Conservation (phyloP, 1,140 invertebrate genomes). For the Mesaphorura yosii region DNA sequence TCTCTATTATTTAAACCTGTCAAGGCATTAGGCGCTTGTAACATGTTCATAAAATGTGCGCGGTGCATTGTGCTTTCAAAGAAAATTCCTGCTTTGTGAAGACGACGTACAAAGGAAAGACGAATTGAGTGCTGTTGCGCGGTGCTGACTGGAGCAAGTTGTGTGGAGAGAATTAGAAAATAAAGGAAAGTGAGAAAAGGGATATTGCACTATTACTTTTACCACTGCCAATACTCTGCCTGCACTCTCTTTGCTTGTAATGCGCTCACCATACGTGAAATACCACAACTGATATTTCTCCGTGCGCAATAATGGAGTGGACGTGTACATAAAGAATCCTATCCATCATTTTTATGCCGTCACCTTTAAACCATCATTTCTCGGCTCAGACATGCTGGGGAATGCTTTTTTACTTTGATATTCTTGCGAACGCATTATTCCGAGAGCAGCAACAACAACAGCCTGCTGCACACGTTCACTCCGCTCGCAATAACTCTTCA, state of each 20-base stretch:
- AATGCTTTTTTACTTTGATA: no score
- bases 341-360: conserved; percentile 26
- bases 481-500: no score
- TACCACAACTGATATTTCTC: no score
- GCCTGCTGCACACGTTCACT: neutral
- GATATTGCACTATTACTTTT: no score
- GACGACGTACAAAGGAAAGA: neutral
- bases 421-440: conserved; percentile 8
- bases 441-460: neutral
- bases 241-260: no score
- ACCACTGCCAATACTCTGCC: no score
- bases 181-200: no score
- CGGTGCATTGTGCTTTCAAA: neutral
- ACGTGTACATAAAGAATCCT: conserved; percentile 17
- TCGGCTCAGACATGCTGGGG: conserved; percentile 1
- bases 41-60: neutral
- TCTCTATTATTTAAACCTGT: neutral
- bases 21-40: neutral
- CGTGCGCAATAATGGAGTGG: no score
- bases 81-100: neutral
- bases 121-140: no score
- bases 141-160: neutral
- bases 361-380: conserved; percentile 10
- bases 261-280: neutral
- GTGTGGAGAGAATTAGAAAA: neutral